phyloP scores from a whole-genome alignment of 2,888 invertebrate species.

The Polia nebulosa region DNA sequence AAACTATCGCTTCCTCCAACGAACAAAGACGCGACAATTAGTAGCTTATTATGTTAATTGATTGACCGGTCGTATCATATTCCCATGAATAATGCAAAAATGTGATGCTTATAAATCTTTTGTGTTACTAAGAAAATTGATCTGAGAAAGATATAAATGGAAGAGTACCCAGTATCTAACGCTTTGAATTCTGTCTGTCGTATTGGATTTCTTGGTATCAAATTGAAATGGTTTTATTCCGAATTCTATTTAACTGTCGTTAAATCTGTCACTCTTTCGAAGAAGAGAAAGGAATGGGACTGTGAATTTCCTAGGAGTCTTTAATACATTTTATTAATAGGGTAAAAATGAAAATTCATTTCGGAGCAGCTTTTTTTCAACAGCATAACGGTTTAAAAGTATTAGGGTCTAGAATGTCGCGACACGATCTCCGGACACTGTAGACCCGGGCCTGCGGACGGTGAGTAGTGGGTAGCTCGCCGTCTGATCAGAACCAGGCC shows the following conservation, averaged over 20 bases:
- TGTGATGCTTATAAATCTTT: neutral
- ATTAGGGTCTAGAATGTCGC: neutral
- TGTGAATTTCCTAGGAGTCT: neutral
- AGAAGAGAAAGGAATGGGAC: neutral
- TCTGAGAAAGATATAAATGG: neutral
- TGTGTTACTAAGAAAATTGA: neutral
- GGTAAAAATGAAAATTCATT: neutral
- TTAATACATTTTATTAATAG: neutral
- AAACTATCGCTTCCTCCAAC: conserved; percentile 43
- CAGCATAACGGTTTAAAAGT: neutral
- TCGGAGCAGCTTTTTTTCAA: neutral
- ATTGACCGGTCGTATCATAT: neutral
- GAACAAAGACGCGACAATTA: conserved; percentile 36
- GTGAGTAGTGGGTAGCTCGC: too few relatives aligned
- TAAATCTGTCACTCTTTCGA: neutral
- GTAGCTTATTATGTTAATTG: conserved; percentile 25
- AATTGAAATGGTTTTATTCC: conserved; percentile 8
- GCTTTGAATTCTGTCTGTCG: neutral
- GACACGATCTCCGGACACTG: too few relatives aligned
- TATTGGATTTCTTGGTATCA: neutral
- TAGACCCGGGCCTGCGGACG: too few relatives aligned
- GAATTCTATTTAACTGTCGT: neutral
- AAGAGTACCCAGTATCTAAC: neutral
- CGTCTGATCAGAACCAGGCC: too few relatives aligned
- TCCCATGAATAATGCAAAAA: neutral